Percentiles rank a stretch among this genome's conserved stretches.
These are phyloP conservation scores for Epizoanthus stellaris DNA, from an alignment of 92 coral and sea anemone species.

Conservation along the genomic window DNA sequence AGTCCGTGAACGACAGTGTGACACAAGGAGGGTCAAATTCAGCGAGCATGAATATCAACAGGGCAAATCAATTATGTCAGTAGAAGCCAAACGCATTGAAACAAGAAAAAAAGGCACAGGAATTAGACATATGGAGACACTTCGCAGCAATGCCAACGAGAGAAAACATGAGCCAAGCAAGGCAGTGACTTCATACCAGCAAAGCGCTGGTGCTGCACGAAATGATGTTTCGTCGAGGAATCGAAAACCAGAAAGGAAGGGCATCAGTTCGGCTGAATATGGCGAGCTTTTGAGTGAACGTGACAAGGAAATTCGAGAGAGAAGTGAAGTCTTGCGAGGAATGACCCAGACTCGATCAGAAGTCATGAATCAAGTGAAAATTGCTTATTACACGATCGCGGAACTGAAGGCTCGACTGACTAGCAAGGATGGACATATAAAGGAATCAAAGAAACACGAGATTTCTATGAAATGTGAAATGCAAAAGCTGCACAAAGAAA, in stretches of 20 bases:
- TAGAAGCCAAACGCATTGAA: neutral
- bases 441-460: constrained; percentile 39
- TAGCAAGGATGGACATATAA: constrained; percentile 17
- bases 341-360: constrained; percentile 32
- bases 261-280: neutral
- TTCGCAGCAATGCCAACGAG: neutral
- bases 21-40: neutral
- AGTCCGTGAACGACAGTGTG: neutral
- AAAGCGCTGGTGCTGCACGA: neutral
- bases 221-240: constrained; percentile 21
- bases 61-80: neutral
- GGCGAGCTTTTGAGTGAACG: constrained; percentile 34
- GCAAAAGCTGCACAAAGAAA: constrained; percentile 26
- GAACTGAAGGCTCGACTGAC: constrained; percentile 23
- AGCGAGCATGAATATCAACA: neutral
- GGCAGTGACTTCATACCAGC: neutral
- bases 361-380: constrained; percentile 28
- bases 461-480: constrained; percentile 29
- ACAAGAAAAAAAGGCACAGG: neutral
- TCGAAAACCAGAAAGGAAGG: constrained; percentile 33
- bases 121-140: neutral
- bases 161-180: neutral
- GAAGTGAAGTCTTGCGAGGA: constrained; percentile 22
- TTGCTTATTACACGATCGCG: constrained; percentile 32
- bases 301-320: constrained; percentile 38